Base-by-base conservation (phyloP, 2,888 invertebrate genomes). In the Molanna angustata region DNA sequence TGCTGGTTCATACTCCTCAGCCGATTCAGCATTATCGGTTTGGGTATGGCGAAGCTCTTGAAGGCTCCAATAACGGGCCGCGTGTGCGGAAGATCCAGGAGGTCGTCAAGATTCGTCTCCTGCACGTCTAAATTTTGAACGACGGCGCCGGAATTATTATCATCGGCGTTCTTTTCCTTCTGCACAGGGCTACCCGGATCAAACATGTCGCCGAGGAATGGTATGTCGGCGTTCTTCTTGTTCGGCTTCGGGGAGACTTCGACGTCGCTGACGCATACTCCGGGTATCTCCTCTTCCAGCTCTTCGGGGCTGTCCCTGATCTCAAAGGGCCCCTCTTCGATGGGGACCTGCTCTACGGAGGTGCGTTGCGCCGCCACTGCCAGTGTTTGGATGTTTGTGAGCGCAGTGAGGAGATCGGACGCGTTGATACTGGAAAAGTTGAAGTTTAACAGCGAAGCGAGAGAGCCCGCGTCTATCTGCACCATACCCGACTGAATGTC, bases 161-260 rank as follows among this genome's bases (percentile, higher is more conserved):
- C 33, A 17, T 44, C 31, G 9, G 69, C 57, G 61, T 65, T 71
- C 3, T 66, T 61, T 7, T 70, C 69, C 2, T 37, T 4, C 2
- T 27, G 7, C 6, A 21, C 9, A 3, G 45, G 45, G 31, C 39
- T 44, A 16, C 71, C 69, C 2, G 76, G 76, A 58, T 76, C 75
- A 63, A 77, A 77, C 60, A 76, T 76, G 58, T 77, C 77, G 60
- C 73, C 71, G 64, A 76, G 65, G 68, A 75, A 76, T 59, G 75
- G 74, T 39, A 75, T 74, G 27, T 73, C 72, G 1, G 67, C 69
- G n/a, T 71, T 52, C 16, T 37, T 44, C 4, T 4, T 66, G 47
- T 64, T 27, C 20, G 14, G 11, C 35, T 48, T 35, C 14, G 46
- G 35, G 6, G n/a, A 16, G 2, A 35, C 39, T 9, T 39, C 14